phyloP scores from a whole-genome alignment of 2,888 invertebrate genomes.

The Apamea anceps region DNA sequence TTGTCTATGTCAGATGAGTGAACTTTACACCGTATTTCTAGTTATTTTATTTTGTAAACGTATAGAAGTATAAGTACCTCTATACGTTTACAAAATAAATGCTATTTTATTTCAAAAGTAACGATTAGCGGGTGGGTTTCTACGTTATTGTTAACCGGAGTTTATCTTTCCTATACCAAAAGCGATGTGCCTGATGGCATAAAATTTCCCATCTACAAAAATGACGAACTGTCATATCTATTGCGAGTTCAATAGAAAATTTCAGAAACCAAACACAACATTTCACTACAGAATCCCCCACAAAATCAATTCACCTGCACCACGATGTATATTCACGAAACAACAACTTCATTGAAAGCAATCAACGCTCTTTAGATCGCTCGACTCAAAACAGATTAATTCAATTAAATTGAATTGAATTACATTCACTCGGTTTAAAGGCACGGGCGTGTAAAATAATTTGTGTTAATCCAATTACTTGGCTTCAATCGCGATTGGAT shows the following conservation, averaged over 20 bases:
- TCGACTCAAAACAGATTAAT: conserved; percentile 58
- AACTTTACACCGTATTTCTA: too few relatives aligned
- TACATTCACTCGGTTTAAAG: conserved; percentile 54
- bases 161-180: background rate
- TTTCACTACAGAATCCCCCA: background rate
- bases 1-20: too few relatives aligned
- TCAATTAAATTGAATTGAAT: conserved; percentile 65
- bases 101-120: background rate
- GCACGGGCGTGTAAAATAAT: conserved; percentile 60
- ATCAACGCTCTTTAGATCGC: conserved; percentile 60
- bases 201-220: background rate
- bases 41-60: too few relatives aligned
- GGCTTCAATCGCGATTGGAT: conserved; percentile 50
- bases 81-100: background rate
- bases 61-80: too few relatives aligned
- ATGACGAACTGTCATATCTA: background rate
- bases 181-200: background rate
- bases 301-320: conserved; percentile 36
- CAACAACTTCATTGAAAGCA: conserved; percentile 60
- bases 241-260: background rate
- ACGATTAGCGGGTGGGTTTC: background rate
- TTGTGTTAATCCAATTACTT: conserved; percentile 63
- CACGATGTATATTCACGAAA: conserved; percentile 31
- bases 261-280: background rate
- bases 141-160: background rate